These are phyloP conservation scores for Pungitius pungitius DNA, from an alignment of 2,113 vertebrate genomes.

Conservation along the genomic window DNA sequence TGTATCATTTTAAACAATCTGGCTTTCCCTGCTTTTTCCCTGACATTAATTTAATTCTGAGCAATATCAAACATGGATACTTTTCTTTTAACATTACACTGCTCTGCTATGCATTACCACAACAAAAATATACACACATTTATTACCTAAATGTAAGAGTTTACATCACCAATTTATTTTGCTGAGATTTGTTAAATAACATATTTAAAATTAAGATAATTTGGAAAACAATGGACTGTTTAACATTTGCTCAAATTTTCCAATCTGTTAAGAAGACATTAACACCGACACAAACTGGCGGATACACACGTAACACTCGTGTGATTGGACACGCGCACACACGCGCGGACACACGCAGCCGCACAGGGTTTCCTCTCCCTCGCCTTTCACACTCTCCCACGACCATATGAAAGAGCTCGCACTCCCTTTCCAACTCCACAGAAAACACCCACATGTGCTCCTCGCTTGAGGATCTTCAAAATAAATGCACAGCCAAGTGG, in stretches of 20 bases:
- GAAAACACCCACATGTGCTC: slow-evolving; percentile 61
- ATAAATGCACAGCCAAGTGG: slow-evolving; percentile 26
- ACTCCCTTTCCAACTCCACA: slow-evolving; percentile 38
- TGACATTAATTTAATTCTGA: background rate
- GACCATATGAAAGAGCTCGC: slow-evolving; percentile 49
- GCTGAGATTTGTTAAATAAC: background rate
- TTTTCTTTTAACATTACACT: slow-evolving; percentile 8
- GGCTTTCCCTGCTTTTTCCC: background rate
- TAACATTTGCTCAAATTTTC: slow-evolving; percentile 9
- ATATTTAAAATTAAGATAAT: slow-evolving; percentile 17
- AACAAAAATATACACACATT: slow-evolving; percentile 10
- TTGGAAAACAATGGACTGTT: slow-evolving; percentile 2
- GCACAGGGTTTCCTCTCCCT: slow-evolving; percentile 27
- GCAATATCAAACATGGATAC: background rate
- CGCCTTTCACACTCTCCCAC: slow-evolving; percentile 51
- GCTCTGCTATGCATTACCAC: slow-evolving; percentile 4
- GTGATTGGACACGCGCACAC: slow-evolving; percentile 21
- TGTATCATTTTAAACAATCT: slow-evolving; percentile 7
- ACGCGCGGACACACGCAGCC: background rate
- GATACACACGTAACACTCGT: slow-evolving; percentile 20
- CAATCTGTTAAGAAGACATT: slow-evolving; percentile 32
- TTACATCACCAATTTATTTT: background rate
- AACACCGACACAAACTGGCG: slow-evolving; percentile 41
- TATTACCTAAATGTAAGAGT: slow-evolving; percentile 1
- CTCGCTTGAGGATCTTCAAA: slow-evolving; percentile 26